A percentile compares a stretch with the other conserved stretches of the same genome.
Conservation (phyloP, 2,888 invertebrate species). For the Carpatolechia fugitivella region DNA sequence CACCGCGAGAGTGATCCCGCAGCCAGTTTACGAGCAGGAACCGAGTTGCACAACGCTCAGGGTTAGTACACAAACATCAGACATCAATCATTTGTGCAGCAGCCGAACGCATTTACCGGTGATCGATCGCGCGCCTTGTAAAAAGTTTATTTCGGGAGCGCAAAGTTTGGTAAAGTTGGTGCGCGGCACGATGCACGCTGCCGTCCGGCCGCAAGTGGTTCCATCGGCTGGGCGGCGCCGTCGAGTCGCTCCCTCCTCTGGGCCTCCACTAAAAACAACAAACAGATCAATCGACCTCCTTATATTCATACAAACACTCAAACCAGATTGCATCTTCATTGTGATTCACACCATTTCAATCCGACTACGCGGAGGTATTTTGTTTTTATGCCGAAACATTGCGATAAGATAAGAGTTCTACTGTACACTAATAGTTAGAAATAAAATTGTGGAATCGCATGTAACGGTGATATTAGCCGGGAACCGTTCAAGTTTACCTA, state of each 20-base stretch:
- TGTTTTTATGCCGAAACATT: constrained; percentile 66
- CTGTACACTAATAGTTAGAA: constrained; percentile 67
- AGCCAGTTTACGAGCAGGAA: constrained; percentile 67
- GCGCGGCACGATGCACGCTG: constrained; percentile 69
- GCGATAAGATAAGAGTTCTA: constrained; percentile 67
- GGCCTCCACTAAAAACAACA: constrained; percentile 71
- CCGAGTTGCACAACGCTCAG: constrained; percentile 70
- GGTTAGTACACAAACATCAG: constrained; percentile 62
- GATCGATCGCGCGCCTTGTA: constrained; percentile 52
- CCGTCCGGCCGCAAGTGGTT: constrained; percentile 68
- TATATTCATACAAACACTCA: constrained; percentile 53
- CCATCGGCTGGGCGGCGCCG: constrained; percentile 69
- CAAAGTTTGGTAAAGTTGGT: constrained; percentile 70
- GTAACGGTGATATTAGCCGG: constrained; percentile 72
- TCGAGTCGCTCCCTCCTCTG: constrained; percentile 64
- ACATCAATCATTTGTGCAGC: constrained; percentile 32
- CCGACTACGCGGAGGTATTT: constrained; percentile 53
- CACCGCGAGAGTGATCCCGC: constrained; percentile 74
- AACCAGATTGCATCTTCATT: constrained; percentile 45
- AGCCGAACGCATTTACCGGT: constrained; percentile 41
- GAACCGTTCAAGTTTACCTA: constrained; percentile 64
- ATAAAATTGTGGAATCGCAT: constrained; percentile 76
- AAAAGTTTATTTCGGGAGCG: constrained; percentile 70
- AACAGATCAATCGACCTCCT: constrained; percentile 72
- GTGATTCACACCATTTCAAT: constrained; percentile 40